Evolutionary conservation across 2,888 invertebrate species (phyloP).

Genomic region (Vesta saturnalis): DNA sequence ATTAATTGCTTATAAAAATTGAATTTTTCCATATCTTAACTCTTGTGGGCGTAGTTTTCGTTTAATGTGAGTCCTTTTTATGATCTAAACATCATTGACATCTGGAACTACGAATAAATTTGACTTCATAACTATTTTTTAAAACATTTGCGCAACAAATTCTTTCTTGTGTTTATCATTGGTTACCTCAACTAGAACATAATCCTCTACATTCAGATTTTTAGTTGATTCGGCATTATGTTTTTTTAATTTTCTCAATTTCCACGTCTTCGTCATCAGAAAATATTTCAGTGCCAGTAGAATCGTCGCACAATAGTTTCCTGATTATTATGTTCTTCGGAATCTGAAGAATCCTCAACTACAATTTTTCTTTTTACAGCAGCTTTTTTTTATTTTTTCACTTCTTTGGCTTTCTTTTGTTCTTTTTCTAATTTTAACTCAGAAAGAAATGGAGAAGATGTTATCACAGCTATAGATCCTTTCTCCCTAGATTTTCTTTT

Average conservation of each 20-base stretch:
- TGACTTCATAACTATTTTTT: too few relatives aligned
- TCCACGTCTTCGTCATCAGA: neutral
- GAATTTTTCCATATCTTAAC: too few relatives aligned
- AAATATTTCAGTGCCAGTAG: neutral
- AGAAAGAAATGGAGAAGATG: constrained; percentile 7
- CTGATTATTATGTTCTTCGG: neutral
- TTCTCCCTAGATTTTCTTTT: neutral
- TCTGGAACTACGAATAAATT: too few relatives aligned
- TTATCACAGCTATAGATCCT: neutral
- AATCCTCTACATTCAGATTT: neutral
- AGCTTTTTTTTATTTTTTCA: neutral
- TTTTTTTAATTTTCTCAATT: constrained; percentile 1
- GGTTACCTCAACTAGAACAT: neutral
- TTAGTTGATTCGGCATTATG: neutral
- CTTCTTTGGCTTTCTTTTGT: neutral
- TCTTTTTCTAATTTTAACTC: constrained; percentile 4
- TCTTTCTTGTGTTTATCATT: neutral
- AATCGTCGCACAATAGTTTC: constrained; percentile 1
- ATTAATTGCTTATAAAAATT: too few relatives aligned
- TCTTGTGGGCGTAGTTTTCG: too few relatives aligned
- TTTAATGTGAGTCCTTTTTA: neutral
- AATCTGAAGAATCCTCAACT: neutral
- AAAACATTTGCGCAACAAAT: too few relatives aligned
- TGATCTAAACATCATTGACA: too few relatives aligned
- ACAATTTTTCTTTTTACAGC: neutral